Percentiles rank a stretch among this genome's conserved stretches.
phyloP scores from a whole-genome alignment of 2,113 vertebrate genomes.

The Felis catus region DNA sequence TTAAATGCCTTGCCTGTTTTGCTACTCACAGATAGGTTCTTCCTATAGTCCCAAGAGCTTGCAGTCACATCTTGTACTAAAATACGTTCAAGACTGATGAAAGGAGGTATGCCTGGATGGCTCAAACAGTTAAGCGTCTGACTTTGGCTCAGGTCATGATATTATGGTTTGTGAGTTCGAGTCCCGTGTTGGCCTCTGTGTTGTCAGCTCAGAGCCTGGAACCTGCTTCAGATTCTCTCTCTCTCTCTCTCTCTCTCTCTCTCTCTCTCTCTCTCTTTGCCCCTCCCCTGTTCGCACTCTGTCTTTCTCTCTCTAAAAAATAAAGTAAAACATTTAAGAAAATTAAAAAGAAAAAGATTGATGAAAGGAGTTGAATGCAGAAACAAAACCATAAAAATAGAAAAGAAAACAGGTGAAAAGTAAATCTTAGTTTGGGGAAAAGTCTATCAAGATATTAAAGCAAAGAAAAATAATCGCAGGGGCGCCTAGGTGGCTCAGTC shows the following conservation, averaged over 20 bases:
- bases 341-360: not conserved
- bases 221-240: too few relatives aligned
- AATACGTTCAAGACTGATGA: not conserved
- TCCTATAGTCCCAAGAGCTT: not conserved
- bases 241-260: too few relatives aligned
- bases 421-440: slow-evolving; percentile 12
- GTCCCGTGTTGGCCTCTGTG: too few relatives aligned
- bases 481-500: too few relatives aligned
- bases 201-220: too few relatives aligned
- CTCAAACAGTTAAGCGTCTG: too few relatives aligned
- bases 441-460: not conserved
- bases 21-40: not conserved
- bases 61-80: not conserved
- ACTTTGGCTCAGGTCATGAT: too few relatives aligned
- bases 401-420: slow-evolving; percentile 16
- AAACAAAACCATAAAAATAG: not conserved
- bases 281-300: too few relatives aligned
- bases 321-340: too few relatives aligned
- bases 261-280: too few relatives aligned
- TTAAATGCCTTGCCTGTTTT: not conserved
- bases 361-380: not conserved
- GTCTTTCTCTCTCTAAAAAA: too few relatives aligned
- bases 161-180: too few relatives aligned
- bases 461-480: not conserved
- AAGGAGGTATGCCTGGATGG: not conserved